Evolutionary conservation across 2,113 vertebrate species (phyloP), one percentile per base, ranked within the genome.

Genomic region (Notothenia coriiceps): DNA sequence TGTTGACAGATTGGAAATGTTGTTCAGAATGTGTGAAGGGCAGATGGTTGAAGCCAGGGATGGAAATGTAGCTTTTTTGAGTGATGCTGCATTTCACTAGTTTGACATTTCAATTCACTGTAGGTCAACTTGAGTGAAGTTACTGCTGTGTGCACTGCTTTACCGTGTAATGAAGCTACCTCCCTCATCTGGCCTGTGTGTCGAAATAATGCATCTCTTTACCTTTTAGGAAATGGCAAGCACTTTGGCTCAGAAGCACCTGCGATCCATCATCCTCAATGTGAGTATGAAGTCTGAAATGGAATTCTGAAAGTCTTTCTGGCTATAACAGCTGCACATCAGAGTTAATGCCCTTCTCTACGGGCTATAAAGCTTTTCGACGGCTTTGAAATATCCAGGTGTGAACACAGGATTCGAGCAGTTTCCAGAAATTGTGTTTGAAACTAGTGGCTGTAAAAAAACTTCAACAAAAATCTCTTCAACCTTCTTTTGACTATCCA

Each of bases 211-310:
- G 22, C 71, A 6, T 83, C 5, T 89, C 22, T 63, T 86, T 65
- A 15, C 71, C 71, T 74, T 29, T 70, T 66, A 99, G 98, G 98
- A 99, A 86, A 99, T 99, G 97, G 98, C 98, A 50, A 98, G 97
- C 69, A 96, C 96, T 44, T 95, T 98, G 92, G 97, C 97, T 25
- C 98, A 99, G 96, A 99, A 98, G 93, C 98, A 99, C 91, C 95
- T 99, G 77, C 95, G 98, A 51, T 97, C 97, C 88, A 98, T 99
- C 91, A 99, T 99, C 86, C 95, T 99, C 51, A 99, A 98, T 74
- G 98, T 99, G 91, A 98, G 98, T 97, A 86, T 75, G 15, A 25
- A 50, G 20, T 64, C 67, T 69, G 65, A 82, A 70, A 47, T 55
- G 20, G 40, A 52, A 67, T 25, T 67, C 25, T 52, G 29, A 57